phyloP scores from a whole-genome alignment of 2,797 vertebrate species.

The Xenentodon cancila region DNA sequence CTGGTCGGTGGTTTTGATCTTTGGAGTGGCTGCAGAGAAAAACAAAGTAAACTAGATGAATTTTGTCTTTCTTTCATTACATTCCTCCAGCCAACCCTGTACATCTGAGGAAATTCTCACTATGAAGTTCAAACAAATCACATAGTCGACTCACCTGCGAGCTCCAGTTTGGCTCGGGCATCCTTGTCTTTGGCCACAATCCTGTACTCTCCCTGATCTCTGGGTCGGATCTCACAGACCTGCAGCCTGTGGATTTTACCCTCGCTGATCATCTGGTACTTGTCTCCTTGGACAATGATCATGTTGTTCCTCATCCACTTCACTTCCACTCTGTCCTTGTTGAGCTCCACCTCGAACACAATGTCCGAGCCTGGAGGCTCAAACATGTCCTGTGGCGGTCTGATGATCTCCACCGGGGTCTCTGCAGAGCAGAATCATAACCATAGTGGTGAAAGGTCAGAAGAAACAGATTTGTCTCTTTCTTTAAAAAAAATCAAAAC shows the following conservation, averaged over 20 bases:
- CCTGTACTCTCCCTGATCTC: slow-evolving; percentile 97
- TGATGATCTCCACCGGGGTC: slow-evolving; percentile 95
- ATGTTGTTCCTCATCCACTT: slow-evolving; percentile 99
- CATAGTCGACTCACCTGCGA: slow-evolving; percentile 86
- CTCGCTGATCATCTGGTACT: slow-evolving; percentile 99
- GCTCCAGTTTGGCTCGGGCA: slow-evolving; percentile 94
- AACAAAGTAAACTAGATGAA: background rate
- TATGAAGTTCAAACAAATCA: background rate
- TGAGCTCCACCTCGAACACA: slow-evolving; percentile 93
- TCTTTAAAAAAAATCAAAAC: background rate
- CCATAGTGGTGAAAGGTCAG: too few species aligned
- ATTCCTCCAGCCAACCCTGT: background rate
- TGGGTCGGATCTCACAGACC: slow-evolving; percentile 94
- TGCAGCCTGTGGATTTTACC: slow-evolving; percentile 94
- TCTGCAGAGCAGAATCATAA: slow-evolving; percentile 73
- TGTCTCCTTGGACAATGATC: slow-evolving; percentile 97
- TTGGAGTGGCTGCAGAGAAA: slow-evolving; percentile 86
- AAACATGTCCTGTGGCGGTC: slow-evolving; percentile 91
- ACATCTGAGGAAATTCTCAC: too few species aligned
- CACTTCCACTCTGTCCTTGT: slow-evolving; percentile 97
- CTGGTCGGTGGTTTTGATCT: slow-evolving; percentile 95
- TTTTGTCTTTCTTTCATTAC: background rate
- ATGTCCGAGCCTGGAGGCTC: slow-evolving; percentile 93
- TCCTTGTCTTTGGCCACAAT: slow-evolving; percentile 98
- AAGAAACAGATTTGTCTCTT: background rate